Evolutionary conservation across 2,113 vertebrate species (phyloP).

Genomic region (Chaetorhynchus papuensis): DNA sequence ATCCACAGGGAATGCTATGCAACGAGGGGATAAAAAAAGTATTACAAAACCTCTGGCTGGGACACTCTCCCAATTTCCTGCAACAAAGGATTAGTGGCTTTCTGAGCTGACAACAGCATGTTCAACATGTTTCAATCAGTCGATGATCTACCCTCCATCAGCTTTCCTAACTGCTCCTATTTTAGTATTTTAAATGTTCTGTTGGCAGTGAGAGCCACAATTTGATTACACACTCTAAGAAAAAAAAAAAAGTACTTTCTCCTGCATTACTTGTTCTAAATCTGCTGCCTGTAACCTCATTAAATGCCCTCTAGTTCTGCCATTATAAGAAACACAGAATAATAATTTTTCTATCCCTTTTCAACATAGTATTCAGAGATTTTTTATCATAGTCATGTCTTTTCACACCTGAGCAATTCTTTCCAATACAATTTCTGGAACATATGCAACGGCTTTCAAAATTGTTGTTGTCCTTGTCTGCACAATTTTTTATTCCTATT

Average conservation of each 20-base stretch:
- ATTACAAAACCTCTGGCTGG: background rate
- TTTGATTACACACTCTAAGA: background rate
- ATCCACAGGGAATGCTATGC: background rate
- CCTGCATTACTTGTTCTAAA: background rate
- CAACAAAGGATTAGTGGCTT: background rate
- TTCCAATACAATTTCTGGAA: background rate
- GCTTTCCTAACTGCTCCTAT: constrained; percentile 10
- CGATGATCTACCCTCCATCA: background rate
- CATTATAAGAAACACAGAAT: background rate
- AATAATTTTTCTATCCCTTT: background rate
- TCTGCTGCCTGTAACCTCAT: background rate
- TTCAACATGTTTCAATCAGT: background rate
- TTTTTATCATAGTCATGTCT: background rate
- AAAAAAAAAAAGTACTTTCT: background rate
- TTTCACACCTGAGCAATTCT: background rate
- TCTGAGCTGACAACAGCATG: background rate
- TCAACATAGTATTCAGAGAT: background rate
- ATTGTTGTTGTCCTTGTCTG: background rate
- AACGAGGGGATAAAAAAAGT: background rate
- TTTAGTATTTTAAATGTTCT: background rate
- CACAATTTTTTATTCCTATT: background rate
- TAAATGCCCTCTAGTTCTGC: background rate
- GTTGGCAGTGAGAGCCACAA: background rate
- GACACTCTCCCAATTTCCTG: background rate
- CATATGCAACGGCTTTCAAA: background rate